Base-by-base conservation (phyloP, 2,888 invertebrate genomes). In the Eulithis testata region DNA sequence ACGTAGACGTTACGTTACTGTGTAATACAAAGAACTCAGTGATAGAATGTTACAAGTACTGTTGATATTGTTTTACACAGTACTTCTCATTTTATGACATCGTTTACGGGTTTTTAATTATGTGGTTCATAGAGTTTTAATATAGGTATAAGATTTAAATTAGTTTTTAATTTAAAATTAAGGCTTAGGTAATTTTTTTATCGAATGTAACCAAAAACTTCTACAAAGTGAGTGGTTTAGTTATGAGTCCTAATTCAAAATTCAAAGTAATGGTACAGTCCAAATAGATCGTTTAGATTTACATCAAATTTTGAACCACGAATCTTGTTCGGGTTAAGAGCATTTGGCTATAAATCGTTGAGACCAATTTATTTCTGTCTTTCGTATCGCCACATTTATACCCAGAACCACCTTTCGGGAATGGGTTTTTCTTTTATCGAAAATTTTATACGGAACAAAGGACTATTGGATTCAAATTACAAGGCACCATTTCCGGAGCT, bases 331-430 rank as follows among this genome's bases (percentile, higher is more conserved):
- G 74, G 84, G 88, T 88, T 91, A 89, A 91, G 86, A 91, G 91
- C 90, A 87, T 90, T 91, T 80, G 87, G 88, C 83, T 84, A 92
- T 92, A 91, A 92, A 92, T 92, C 89, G 79, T 82, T 77, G 77
- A 80, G 82, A 78, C 86, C 88, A 89, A 90, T 91, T 89, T 89
- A 90, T 88, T 86, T 84, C 84, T 86, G 87, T 86, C 87, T 84
- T 86, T 80, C 83, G 83, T 71, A 73, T 73, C 69, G 82, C 81
- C 80, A 81, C 85, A 79, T 86, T 88, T 87, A 86, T 83, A 79
- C 80, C 61, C 59, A 54, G 66, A 43, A 63, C 76, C 77, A 83
- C 88, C 86, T 86, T 87, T 87, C 85, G 74, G 76, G 83, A 80
- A 79, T 79, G 64, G 63, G 63, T n/a, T 62, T 68, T 64, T 68